These are phyloP conservation scores for Anolis carolinensis DNA, from an alignment of 2,113 vertebrate species.

Conservation along the genomic window DNA sequence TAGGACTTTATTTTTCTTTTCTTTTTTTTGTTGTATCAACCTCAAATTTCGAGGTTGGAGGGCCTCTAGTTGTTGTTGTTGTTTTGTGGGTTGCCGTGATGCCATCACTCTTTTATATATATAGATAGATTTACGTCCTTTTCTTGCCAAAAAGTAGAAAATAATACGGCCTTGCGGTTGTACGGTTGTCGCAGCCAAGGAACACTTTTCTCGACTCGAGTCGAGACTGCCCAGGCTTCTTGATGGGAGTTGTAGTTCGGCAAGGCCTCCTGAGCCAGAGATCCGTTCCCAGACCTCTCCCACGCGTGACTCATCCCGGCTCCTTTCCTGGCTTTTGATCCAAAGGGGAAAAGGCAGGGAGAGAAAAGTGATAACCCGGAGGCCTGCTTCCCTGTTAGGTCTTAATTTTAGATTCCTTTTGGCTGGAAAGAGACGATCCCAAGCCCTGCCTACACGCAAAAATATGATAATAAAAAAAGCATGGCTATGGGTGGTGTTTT, in stretches of 20 bases:
- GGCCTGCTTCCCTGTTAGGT: not conserved
- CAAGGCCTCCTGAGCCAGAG: no score
- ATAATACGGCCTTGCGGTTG: conserved; percentile 11
- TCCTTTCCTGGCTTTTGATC: not conserved
- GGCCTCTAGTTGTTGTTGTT: no score
- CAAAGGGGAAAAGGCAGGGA: not conserved
- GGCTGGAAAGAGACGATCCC: not conserved
- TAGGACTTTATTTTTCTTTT: no score
- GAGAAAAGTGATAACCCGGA: not conserved
- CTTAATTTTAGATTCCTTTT: not conserved
- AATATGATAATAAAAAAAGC: not conserved
- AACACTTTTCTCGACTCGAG: conserved; percentile 38
- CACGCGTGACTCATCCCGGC: not conserved
- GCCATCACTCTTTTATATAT: no score
- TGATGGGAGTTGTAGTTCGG: no score
- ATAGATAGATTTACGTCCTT: not conserved
- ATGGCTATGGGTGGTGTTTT: not conserved
- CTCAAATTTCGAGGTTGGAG: no score
- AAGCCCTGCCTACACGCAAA: not conserved
- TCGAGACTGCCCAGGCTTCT: no score
- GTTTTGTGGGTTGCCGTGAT: no score
- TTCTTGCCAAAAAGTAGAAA: not conserved
- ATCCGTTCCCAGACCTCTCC: conserved; percentile 1
- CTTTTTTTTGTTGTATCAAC: no score
- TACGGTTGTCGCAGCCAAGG: conserved; percentile 39